phyloP scores from a whole-genome alignment of 1,140 invertebrate genomes.

The Drosophila ironensis region DNA sequence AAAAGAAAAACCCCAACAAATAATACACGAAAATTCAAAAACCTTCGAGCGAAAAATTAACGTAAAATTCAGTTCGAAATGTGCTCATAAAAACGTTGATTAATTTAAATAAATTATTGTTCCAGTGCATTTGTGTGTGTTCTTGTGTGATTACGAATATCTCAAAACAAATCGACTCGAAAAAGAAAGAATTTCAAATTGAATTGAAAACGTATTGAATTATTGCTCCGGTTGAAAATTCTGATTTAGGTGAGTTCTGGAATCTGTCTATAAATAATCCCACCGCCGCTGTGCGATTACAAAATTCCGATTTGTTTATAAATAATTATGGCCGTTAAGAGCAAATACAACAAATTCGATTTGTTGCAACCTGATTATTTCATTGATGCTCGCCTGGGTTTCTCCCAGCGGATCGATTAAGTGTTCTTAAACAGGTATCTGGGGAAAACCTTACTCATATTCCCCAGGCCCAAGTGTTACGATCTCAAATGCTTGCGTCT shows the following conservation, averaged over 20 bases:
- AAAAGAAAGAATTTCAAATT: slow-evolving; percentile 23
- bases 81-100: slow-evolving; percentile 4
- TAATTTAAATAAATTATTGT: slow-evolving; percentile 12
- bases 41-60: slow-evolving; percentile 18
- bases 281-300: slow-evolving; percentile 31
- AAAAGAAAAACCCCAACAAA: background rate
- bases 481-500: slow-evolving; percentile 42
- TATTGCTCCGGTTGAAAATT: slow-evolving; percentile 41
- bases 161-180: slow-evolving; percentile 22
- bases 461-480: background rate
- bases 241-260: slow-evolving; percentile 63
- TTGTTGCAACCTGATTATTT: slow-evolving; percentile 25
- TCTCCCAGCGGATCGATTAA: slow-evolving; percentile 38
- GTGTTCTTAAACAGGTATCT: slow-evolving; percentile 7
- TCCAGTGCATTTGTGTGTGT: background rate
- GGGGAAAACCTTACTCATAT: slow-evolving; percentile 12
- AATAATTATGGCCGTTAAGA: slow-evolving; percentile 45
- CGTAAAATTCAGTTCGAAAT: slow-evolving; percentile 16
- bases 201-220: slow-evolving; percentile 52
- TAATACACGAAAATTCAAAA: slow-evolving; percentile 5
- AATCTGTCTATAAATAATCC: slow-evolving; percentile 60
- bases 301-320: slow-evolving; percentile 52
- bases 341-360: slow-evolving; percentile 11
- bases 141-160: slow-evolving; percentile 31
- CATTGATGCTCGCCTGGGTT: slow-evolving; percentile 61